Percentiles rank a stretch among this genome's conserved stretches.
These are phyloP conservation scores for Apostichopus leukothele DNA, from an alignment of 53 echinoderm and acorn worm species.

Conservation along the genomic window DNA sequence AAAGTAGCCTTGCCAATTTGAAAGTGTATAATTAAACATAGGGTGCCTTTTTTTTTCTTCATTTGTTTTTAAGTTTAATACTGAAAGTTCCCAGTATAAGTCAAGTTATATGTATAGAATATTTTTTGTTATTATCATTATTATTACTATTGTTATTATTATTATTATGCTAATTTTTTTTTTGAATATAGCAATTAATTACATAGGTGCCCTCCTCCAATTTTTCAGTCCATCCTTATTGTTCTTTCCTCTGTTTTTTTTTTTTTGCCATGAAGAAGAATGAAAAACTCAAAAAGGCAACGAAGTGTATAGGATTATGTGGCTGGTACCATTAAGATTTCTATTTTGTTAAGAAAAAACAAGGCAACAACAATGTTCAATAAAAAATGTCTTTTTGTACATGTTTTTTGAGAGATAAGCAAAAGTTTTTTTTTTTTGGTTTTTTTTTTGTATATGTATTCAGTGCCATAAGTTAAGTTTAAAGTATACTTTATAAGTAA, in stretches of 20 bases:
- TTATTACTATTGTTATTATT: too few species aligned
- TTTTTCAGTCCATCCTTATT: not conserved
- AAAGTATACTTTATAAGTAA: not conserved
- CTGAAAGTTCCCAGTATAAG: too few species aligned
- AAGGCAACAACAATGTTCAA: not conserved
- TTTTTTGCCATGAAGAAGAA: not conserved
- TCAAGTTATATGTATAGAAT: too few species aligned
- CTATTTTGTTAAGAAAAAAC: slow-evolving; percentile 36
- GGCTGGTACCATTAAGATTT: slow-evolving; percentile 44
- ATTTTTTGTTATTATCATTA: too few species aligned
- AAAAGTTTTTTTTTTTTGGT: slow-evolving; percentile 6
- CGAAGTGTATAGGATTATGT: slow-evolving; percentile 24
- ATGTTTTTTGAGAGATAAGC: slow-evolving; percentile 8
- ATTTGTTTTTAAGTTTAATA: not conserved
- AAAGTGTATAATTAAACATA: slow-evolving; percentile 24
- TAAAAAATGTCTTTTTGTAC: slow-evolving; percentile 7
- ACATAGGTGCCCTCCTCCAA: slow-evolving; percentile 23
- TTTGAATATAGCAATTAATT: not conserved
- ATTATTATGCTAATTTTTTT: not conserved
- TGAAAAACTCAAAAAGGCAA: not conserved
- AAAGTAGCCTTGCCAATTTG: slow-evolving; percentile 33
- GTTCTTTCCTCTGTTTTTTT: not conserved
- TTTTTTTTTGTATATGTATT: slow-evolving; percentile 3
- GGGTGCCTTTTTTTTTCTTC: slow-evolving; percentile 30
- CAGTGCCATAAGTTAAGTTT: slow-evolving; percentile 16